These are phyloP conservation scores for Latrodectus geometricus DNA, from an alignment of 1,140 invertebrate genomes.

Conservation along the genomic window DNA sequence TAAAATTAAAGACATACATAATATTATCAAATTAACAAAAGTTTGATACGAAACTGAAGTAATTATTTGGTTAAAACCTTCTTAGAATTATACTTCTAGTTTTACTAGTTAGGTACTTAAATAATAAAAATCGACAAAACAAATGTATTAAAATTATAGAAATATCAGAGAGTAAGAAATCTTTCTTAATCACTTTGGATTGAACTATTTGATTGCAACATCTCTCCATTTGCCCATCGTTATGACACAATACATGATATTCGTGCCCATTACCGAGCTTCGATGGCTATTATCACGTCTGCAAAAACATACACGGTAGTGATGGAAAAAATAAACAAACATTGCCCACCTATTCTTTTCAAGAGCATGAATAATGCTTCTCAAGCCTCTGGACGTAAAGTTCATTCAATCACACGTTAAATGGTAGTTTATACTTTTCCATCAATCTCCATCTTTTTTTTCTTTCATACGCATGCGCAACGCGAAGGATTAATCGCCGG, in stretches of 20 bases:
- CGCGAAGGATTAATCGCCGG: background rate
- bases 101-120: no score
- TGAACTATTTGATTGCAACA: no score
- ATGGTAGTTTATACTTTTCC: background rate
- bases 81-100: no score
- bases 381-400: background rate
- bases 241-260: background rate
- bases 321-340: background rate
- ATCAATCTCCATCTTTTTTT: background rate
- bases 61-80: no score
- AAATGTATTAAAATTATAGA: no score
- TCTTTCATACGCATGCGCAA: background rate
- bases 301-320: background rate
- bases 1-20: no score
- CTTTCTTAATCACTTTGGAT: no score
- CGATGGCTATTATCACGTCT: background rate
- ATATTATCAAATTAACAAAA: no score
- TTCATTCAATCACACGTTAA: background rate
- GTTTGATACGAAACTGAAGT: no score
- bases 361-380: background rate
- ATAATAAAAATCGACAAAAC: no score
- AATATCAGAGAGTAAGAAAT: no score
- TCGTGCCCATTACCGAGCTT: background rate
- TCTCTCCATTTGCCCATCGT: background rate
- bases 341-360: background rate